Base-by-base conservation (phyloP, 1,140 invertebrate species). In the Diuraphis noxia region DNA sequence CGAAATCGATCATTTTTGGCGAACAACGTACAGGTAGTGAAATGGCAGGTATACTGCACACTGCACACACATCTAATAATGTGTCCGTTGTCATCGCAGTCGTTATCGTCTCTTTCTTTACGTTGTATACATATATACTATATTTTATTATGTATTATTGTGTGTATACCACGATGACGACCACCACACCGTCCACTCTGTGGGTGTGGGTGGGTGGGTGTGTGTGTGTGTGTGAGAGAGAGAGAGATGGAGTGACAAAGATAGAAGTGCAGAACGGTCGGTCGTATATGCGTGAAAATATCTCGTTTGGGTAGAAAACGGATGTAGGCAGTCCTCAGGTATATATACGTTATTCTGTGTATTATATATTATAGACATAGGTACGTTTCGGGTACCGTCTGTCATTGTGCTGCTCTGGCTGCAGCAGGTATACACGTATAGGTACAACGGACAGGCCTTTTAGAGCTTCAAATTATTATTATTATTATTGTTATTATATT, bases 271-370 rank as follows among this genome's bases (percentile, higher is more conserved):
- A 63, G 13, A 72, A 72, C 56, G 56, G 56, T 72, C n/a, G 56
- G 9, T n/a, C 30, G 30, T n/a, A n/a, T 72, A n/a, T n/a, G 56
- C n/a, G 4, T n/a, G 9, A 56, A 72, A 72, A 72, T 72, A n/a
- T 5, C 30, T 72, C 56, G 30, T 88, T 40, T 40, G 36, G 86
- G 86, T 88, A 63, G 85, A 86, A 88, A 52, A 88, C 86, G 86
- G 86, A 88, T 88, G 86, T 72, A 34, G 30, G 56, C 52, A 56
- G 52, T 9, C 52, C 52, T 4, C 56, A 72, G 56, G 56, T 72
- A 72, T 6, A 72, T 17, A n/a, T 30, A 46, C 43, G 43, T 46
- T 49, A 21, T n/a, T n/a, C n/a, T 49, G 21, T 49, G 19, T 21
- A 49, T 49, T 49, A 49, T 49, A 49, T 72, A 17, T n/a, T 72